Base-by-base conservation (phyloP, 2,888 invertebrate genomes). In the Ichneumoninae sp. region DNA sequence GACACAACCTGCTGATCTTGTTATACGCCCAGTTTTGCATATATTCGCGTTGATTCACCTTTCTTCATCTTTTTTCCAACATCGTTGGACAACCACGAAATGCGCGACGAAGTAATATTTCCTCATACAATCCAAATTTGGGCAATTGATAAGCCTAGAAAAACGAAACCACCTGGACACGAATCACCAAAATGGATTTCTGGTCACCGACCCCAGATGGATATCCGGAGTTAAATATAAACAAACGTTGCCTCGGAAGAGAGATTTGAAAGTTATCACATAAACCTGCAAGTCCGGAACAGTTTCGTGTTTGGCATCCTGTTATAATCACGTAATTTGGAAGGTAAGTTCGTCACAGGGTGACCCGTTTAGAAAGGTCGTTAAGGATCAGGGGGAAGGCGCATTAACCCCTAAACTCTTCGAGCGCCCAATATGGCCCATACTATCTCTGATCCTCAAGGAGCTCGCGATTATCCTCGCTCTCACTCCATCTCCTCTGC, bases 401-500 rank as follows among this genome's bases (percentile, higher is more conserved):
- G 7, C 52, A 30, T n/a, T 30, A n/a, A 47, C 52, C 50, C 52
- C 30, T 30, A 30, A 47, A 26, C 68, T 66, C 65, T 69, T 65
- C 44, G 69, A 75, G 72, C 47, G 54, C 30, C 62, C 83, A 69
- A 30, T 22, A 30, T 50, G 44, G 79, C 75, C 65, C 68, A 30
- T 80, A 62, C 65, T 47, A 65, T 60, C 57, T 33, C 71, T 71
- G 80, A 83, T 80, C 76, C 72, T 76, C 80, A 83, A 80, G 83
- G 76, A 80, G 76, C 71, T 72, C 50, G 66, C 80, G 83, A 83
- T 83, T 83, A 80, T 80, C 75, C 77, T 47, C 62, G 47, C 65
- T 54, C 69, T 78, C 57, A 52, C 33, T 65, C 62, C 47, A 30
- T 60, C 68, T 90, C 89, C 90, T 88, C 78, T 88, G 89, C 90